Evolutionary conservation across 2,113 vertebrate genomes (phyloP).

Genomic region (Stigmatopora argus): DNA sequence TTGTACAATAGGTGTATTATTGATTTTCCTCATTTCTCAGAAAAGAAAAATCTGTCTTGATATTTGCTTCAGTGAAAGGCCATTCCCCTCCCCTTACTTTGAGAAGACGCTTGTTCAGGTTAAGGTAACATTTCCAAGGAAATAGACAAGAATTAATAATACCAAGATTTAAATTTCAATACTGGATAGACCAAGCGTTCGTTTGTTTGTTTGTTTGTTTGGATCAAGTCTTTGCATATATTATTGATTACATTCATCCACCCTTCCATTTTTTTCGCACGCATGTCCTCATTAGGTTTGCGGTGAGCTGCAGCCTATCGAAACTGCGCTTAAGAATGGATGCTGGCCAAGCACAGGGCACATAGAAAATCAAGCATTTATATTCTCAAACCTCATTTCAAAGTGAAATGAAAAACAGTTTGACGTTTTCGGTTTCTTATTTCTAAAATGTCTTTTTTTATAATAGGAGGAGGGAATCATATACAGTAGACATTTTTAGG

Average conservation of each 20-base stretch:
- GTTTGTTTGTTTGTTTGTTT: too few relatives aligned
- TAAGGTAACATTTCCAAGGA: slow-evolving; percentile 10
- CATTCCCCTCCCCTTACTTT: slow-evolving; percentile 51
- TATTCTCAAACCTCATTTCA: background rate
- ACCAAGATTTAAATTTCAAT: background rate
- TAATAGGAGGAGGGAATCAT: background rate
- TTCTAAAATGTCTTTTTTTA: background rate
- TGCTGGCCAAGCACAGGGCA: background rate
- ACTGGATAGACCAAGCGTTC: background rate
- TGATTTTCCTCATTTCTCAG: slow-evolving; percentile 37
- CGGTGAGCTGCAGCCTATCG: background rate
- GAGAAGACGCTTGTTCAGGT: slow-evolving; percentile 16
- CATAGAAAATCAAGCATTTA: background rate
- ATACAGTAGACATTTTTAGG: background rate
- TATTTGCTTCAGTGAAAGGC: slow-evolving; percentile 46
- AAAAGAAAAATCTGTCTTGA: slow-evolving; percentile 36
- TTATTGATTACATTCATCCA: background rate
- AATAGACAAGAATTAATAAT: background rate
- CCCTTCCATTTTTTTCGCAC: background rate
- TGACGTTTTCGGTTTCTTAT: background rate
- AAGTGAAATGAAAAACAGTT: too few relatives aligned
- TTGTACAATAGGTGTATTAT: slow-evolving; percentile 53
- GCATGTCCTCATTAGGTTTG: background rate
- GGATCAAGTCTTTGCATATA: background rate
- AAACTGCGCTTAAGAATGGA: background rate